Evolutionary conservation across 2,888 invertebrate genomes (phyloP).

Genomic region (Lycia hirtaria): DNA sequence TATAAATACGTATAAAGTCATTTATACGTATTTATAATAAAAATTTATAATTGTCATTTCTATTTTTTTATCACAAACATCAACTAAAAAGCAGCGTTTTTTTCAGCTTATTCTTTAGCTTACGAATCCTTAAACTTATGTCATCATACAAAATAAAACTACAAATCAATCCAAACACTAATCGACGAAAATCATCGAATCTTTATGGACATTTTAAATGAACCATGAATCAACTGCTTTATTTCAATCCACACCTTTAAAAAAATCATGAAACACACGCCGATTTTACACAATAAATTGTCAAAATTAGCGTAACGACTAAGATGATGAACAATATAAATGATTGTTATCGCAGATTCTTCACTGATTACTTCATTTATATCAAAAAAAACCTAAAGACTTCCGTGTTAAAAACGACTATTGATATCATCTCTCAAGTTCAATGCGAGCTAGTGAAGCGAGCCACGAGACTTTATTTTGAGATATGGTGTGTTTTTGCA

Average conservation of each 20-base stretch:
- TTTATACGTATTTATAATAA: too few species aligned
- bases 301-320: conserved; percentile 23
- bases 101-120: too few species aligned
- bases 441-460: conserved; percentile 43
- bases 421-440: conserved; percentile 56
- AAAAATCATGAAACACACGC: conserved; percentile 4
- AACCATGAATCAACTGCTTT: neutral
- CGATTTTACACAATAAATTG: conserved; percentile 16
- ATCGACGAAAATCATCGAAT: neutral
- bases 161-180: neutral
- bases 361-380: conserved; percentile 34
- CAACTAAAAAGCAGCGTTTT: too few species aligned
- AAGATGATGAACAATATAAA: conserved; percentile 24
- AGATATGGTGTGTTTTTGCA: conserved; percentile 24
- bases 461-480: conserved; percentile 24
- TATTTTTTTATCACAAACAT: too few species aligned
- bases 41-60: too few species aligned
- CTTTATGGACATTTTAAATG: conserved; percentile 2
- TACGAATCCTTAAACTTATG: too few species aligned
- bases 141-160: neutral
- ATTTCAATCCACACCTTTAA: conserved; percentile 8
- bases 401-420: conserved; percentile 52
- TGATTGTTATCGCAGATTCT: conserved; percentile 32
- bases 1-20: too few species aligned
- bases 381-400: conserved; percentile 47